Conservation (phyloP, 2,888 invertebrate species). For the Chironomus tentans region DNA sequence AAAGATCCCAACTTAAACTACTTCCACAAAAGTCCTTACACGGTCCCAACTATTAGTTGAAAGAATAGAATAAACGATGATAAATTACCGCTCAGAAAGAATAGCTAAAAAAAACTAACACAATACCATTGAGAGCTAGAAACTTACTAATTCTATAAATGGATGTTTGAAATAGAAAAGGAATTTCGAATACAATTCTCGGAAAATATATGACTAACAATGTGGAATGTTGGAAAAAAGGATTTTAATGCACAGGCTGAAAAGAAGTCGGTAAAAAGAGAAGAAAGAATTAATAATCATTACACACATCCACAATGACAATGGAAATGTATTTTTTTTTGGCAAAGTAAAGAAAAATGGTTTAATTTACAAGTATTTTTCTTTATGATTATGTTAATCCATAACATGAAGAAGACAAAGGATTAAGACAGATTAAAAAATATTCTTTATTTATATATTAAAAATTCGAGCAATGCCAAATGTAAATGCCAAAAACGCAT, state of each 20-base stretch:
- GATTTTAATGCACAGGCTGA: not conserved
- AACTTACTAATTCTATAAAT: not conserved
- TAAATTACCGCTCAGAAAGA: conserved; percentile 24
- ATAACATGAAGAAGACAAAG: not conserved
- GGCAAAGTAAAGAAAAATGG: conserved; percentile 5
- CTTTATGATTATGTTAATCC: not conserved
- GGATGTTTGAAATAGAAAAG: not conserved
- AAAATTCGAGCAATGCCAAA: not conserved
- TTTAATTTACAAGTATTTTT: conserved; percentile 19
- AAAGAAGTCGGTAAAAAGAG: no score
- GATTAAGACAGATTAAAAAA: not conserved
- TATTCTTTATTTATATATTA: not conserved
- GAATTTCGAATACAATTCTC: conserved; percentile 1
- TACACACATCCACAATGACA: no score
- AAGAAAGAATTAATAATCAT: no score
- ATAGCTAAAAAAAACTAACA: conserved; percentile 6
- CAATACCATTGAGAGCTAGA: not conserved
- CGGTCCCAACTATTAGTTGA: not conserved
- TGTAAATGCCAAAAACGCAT: not conserved
- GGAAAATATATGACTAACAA: not conserved
- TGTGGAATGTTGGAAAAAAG: not conserved
- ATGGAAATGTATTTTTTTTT: no score
- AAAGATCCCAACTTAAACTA: not conserved
- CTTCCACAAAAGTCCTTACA: not conserved
- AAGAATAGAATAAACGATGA: conserved; percentile 26